Conservation (phyloP, 2,888 invertebrate species). For the Omphaloscelis lunosa region DNA sequence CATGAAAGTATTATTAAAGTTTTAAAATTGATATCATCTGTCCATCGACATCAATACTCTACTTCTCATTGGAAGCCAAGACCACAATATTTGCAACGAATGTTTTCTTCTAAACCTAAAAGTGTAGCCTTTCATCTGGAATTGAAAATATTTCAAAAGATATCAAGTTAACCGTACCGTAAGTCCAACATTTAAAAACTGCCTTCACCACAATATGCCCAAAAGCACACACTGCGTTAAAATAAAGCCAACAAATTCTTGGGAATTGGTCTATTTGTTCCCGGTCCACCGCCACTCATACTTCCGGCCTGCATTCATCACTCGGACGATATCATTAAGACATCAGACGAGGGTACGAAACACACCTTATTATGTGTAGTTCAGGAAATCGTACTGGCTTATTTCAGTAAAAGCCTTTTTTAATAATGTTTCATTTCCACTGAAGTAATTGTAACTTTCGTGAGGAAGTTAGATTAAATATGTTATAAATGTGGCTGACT, state of each 20-base stretch:
- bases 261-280: slow-evolving; percentile 70
- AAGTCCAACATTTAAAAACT: slow-evolving; percentile 1
- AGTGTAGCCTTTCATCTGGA: neutral
- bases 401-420: slow-evolving; percentile 77
- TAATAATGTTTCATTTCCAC: slow-evolving; percentile 43
- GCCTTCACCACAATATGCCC: slow-evolving; percentile 2
- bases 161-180: neutral
- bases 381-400: slow-evolving; percentile 79
- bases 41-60: neutral
- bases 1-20: slow-evolving; percentile 5
- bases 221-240: slow-evolving; percentile 37
- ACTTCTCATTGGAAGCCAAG: neutral
- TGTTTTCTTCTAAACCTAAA: neutral
- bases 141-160: neutral
- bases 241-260: slow-evolving; percentile 64
- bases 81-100: neutral
- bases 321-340: slow-evolving; percentile 86
- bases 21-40: neutral
- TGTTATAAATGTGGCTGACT: slow-evolving; percentile 8
- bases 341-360: slow-evolving; percentile 82
- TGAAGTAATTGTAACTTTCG: slow-evolving; percentile 18
- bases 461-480: slow-evolving; percentile 5
- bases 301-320: slow-evolving; percentile 87
- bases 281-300: slow-evolving; percentile 70
- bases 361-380: slow-evolving; percentile 82